Percentiles rank a stretch among this genome's conserved stretches.
Conservation (phyloP, 2,888 invertebrate species). For the Dinocampus coccinellae region DNA sequence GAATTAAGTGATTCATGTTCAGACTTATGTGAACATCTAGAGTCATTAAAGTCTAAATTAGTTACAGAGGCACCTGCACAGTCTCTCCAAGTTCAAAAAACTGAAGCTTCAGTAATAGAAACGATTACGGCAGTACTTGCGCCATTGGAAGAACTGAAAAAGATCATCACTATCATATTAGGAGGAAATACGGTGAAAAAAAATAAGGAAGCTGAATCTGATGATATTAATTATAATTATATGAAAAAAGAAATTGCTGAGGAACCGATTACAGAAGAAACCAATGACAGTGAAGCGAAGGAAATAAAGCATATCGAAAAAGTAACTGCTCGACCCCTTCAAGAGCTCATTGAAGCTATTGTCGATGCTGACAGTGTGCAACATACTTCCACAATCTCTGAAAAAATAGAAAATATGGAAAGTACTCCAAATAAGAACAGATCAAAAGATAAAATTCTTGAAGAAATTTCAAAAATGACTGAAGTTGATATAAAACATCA, state of each 20-base stretch:
- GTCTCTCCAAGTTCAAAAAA: slow-evolving; percentile 43
- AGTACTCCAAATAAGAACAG: slow-evolving; percentile 22
- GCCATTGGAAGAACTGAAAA: slow-evolving; percentile 55
- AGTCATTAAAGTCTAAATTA: slow-evolving; percentile 53
- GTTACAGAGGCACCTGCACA: slow-evolving; percentile 48
- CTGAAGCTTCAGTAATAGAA: slow-evolving; percentile 59
- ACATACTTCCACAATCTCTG: slow-evolving; percentile 38
- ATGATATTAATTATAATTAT: slow-evolving; percentile 22
- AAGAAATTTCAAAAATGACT: slow-evolving; percentile 26
- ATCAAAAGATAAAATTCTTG: slow-evolving; percentile 20
- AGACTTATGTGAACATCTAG: slow-evolving; percentile 53
- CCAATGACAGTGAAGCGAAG: slow-evolving; percentile 24
- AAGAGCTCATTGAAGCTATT: slow-evolving; percentile 57
- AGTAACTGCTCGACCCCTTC: slow-evolving; percentile 52
- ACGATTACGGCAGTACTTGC: slow-evolving; percentile 59
- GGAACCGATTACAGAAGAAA: slow-evolving; percentile 61
- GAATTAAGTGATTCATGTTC: slow-evolving; percentile 52
- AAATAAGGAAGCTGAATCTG: slow-evolving; percentile 45
- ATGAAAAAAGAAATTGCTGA: slow-evolving; percentile 55
- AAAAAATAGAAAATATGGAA: slow-evolving; percentile 14
- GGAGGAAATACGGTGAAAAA: slow-evolving; percentile 49
- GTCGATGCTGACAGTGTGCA: slow-evolving; percentile 43
- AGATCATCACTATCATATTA: slow-evolving; percentile 45
- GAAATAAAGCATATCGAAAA: slow-evolving; percentile 53
- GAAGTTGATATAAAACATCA: not conserved